Evolutionary conservation across 1,140 invertebrate genomes (phyloP), one percentile per base, ranked within the genome.

Genomic region (Ips typographus): DNA sequence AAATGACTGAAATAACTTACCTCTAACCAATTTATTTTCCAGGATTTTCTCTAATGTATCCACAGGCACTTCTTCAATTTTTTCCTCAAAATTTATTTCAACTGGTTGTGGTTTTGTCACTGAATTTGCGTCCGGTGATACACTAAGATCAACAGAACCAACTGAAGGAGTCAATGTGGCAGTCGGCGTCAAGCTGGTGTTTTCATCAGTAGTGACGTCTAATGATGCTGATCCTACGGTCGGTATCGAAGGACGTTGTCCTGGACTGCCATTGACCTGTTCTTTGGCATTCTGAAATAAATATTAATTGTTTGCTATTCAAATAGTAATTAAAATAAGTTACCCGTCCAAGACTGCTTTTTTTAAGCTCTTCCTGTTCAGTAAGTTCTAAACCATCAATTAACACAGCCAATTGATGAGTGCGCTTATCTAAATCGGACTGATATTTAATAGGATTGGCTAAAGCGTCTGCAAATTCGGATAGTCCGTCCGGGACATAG

Each of bases 371-470:
- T 4, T 44, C 51, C 1, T 72, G 65, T 38, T 76, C 74, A 3
- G 68, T 49, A 6, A 72, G 74, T 63, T 88, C 89, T 62, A 88
- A 85, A 55, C 93, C 93, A 73, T 96, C 95, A 0, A 93, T 95
- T 67, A 98, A 85, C 63, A 95, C 92, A 0, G 92, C 89, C 70
- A 99, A 84, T 79, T 98, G 95, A 76, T 96, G 91, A 37, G 91
- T 89, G 38, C 95, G 87, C 80, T 97, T 98, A 76, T 98, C 95
- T 68, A 92, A 80, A 81, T 95, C 93, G 75, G 92, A 96, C 80
- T 98, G 93, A 82, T 96, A 98, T 78, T 98, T 97, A 70, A 98
- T 96, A 0, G 97, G 98, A 84, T 98, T 98, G 5, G 95, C 95
- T 65, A 99, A 81, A 2, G 96, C 96, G 80, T 98, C 96, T 2